Conservation (phyloP, 2,888 invertebrate species). For the Leptodirus hochenwartii region DNA sequence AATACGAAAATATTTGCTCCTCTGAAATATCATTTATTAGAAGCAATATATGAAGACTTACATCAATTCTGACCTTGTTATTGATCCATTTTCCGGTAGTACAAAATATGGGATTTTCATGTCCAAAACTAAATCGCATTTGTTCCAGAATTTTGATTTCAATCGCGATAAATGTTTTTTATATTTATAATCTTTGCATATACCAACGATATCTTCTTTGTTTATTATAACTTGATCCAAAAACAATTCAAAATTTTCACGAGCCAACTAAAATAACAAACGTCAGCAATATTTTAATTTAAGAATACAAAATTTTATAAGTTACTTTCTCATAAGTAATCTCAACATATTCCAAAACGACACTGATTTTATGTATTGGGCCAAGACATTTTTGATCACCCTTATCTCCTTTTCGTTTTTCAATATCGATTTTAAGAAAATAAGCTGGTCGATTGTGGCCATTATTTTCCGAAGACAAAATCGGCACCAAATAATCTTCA, state of each 20-base stretch:
- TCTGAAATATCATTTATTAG: constrained; percentile 23
- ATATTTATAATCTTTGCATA: constrained; percentile 7
- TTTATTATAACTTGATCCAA: constrained; percentile 18
- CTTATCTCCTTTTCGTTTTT: no score
- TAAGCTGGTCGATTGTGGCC: constrained; percentile 44
- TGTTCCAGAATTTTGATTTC: constrained; percentile 18
- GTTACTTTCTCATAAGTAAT: constrained; percentile 58
- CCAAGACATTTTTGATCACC: no score
- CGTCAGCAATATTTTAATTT: not conserved
- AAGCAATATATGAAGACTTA: not conserved
- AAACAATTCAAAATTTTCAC: constrained; percentile 44
- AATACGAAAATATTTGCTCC: constrained; percentile 51
- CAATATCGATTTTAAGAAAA: constrained; percentile 55
- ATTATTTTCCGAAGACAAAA: constrained; percentile 39
- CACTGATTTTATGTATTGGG: constrained; percentile 31
- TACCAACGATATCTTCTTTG: constrained; percentile 6
- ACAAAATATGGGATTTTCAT: constrained; percentile 59
- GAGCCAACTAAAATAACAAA: no score
- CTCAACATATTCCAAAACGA: constrained; percentile 55
- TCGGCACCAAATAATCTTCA: constrained; percentile 52
- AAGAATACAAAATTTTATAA: constrained; percentile 7
- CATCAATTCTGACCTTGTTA: constrained; percentile 34
- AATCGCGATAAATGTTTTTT: constrained; percentile 9
- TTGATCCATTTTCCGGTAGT: constrained; percentile 54
- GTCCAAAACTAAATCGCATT: constrained; percentile 43